Evolutionary conservation across 2,888 invertebrate genomes (phyloP).

Genomic region (Esperia sulphurella): DNA sequence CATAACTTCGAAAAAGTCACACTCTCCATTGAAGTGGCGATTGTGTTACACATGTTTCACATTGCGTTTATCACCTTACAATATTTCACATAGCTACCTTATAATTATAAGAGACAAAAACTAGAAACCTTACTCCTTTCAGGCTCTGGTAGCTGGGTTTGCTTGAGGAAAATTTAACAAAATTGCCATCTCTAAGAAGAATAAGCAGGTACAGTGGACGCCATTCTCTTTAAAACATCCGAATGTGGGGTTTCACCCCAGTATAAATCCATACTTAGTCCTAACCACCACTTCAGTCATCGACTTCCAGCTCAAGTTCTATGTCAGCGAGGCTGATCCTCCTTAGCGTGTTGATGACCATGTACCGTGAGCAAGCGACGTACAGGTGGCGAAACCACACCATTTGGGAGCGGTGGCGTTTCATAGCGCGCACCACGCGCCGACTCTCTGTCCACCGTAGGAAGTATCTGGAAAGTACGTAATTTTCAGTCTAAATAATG

Average conservation of each 20-base stretch:
- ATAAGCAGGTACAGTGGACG: not conserved
- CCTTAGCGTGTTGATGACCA: constrained; percentile 92
- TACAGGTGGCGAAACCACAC: constrained; percentile 97
- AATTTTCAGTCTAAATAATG: no score
- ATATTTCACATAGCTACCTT: no score
- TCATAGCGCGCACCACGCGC: constrained; percentile 87
- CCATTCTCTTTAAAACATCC: not conserved
- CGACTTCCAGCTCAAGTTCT: constrained; percentile 86
- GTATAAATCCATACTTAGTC: not conserved
- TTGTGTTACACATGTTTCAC: no score
- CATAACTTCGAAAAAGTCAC: no score
- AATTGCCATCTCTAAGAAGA: no score
- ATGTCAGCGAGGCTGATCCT: constrained; percentile 87
- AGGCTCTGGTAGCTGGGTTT: no score
- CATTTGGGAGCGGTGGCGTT: constrained; percentile 92
- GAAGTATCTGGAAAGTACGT: constrained; percentile 76
- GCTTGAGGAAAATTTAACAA: no score
- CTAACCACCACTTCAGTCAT: constrained; percentile 56
- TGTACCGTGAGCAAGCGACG: constrained; percentile 92
- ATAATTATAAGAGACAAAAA: no score
- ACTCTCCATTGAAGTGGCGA: no score
- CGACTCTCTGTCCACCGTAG: constrained; percentile 80
- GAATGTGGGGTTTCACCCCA: not conserved
- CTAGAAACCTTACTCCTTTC: no score
- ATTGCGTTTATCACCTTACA: no score